Conservation (phyloP, 1,140 invertebrate genomes). For the Caerostris darwini region DNA sequence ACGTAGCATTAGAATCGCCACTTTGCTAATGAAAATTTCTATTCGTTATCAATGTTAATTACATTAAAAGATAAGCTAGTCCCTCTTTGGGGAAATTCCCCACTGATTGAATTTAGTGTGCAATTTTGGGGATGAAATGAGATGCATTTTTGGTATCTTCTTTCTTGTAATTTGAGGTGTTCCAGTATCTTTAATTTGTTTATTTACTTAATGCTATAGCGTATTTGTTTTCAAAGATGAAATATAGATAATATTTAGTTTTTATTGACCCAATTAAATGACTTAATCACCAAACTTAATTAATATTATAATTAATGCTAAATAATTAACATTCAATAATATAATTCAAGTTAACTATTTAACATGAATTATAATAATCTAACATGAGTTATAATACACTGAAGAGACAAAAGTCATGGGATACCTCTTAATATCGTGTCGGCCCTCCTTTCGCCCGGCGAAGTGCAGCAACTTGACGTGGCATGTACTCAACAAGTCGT, state of each 20-base stretch:
- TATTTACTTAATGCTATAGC: not conserved
- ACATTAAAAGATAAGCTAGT: conserved; percentile 46
- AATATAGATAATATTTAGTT: not conserved
- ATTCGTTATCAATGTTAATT: conserved; percentile 56
- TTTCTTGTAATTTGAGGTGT: not conserved
- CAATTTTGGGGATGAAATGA: not conserved
- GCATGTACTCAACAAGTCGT: no score
- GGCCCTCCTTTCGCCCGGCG: no score
- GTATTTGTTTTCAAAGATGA: not conserved
- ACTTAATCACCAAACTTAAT: not conserved
- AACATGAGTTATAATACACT: no score
- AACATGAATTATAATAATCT: no score
- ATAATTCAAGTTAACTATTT: no score
- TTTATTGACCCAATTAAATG: not conserved
- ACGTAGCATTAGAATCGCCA: not conserved
- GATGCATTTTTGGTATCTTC: conserved; percentile 14
- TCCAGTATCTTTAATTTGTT: not conserved
- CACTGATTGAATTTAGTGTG: conserved; percentile 3
- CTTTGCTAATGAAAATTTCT: conserved; percentile 57
- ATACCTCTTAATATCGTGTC: no score
- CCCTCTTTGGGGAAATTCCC: not conserved
- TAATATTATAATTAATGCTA: not conserved
- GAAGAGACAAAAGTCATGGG: no score
- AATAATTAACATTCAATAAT: no score
- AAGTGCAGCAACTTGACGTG: no score